Percentiles rank a stretch among this genome's conserved stretches.
phyloP scores from a whole-genome alignment of 2,888 invertebrate species.

The Esperia sulphurella region DNA sequence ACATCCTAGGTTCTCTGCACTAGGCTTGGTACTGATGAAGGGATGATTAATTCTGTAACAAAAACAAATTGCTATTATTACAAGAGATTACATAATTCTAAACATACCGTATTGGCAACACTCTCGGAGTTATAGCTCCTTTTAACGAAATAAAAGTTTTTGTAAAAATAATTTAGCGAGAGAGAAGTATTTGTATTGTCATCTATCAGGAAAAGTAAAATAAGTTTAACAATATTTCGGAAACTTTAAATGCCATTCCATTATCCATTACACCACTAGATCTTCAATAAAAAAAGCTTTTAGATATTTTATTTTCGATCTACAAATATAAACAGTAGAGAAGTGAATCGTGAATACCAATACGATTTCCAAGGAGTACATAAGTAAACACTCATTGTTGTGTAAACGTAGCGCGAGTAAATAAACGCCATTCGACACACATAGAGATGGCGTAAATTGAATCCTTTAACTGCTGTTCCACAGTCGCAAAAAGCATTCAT shows the following conservation, averaged over 20 bases:
- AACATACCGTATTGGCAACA: too few species aligned
- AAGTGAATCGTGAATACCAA: too few species aligned
- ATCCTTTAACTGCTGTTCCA: conserved; percentile 16
- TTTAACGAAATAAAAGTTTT: too few species aligned
- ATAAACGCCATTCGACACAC: neutral
- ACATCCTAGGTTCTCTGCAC: neutral
- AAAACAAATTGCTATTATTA: neutral
- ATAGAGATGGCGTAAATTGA: conserved; percentile 1
- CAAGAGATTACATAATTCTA: neutral
- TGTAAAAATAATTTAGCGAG: too few species aligned
- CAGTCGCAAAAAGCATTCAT: conserved; percentile 33
- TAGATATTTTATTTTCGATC: neutral
- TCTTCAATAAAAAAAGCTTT: neutral
- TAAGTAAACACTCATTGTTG: too few species aligned
- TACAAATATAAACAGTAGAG: neutral
- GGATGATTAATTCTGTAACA: neutral
- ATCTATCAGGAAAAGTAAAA: too few species aligned
- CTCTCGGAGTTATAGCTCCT: too few species aligned
- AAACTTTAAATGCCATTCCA: too few species aligned
- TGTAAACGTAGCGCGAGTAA: neutral
- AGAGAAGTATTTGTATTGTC: too few species aligned
- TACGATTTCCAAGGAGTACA: too few species aligned
- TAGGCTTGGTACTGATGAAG: neutral
- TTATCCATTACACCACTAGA: too few species aligned
- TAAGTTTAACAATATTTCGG: too few species aligned